Evolutionary conservation across 2,888 invertebrate genomes (phyloP), one percentile per base, ranked within the genome.

Genomic region (Euplexia lucipara): DNA sequence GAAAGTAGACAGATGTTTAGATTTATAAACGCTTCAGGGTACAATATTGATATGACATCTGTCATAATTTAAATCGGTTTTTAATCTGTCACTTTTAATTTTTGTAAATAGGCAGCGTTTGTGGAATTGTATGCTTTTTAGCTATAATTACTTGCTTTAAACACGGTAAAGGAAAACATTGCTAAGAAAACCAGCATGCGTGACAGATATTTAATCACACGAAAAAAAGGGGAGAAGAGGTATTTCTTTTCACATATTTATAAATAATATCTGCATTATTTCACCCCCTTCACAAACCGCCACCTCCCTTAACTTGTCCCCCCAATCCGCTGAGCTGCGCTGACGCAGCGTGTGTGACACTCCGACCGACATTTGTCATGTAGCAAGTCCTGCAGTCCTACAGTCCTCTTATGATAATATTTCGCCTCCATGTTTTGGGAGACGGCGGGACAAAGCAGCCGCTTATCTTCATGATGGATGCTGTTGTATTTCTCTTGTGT

Each of bases 321-420:
- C 73, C 70, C 68, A 80, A 82, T 76, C 71, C 64, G 12, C 48
- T 9, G 30, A 37, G 14, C 35, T 16, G 44, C 69, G 60, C 64
- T 78, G 78, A 79, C 74, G 78, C 75, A 51, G 53, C 63, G 42
- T 54, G 62, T 70, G 76, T 59, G 78, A 81, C 80, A 83, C 76
- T 75, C 82, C 76, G 79, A 79, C 65, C 69, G 73, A 72, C 84
- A 85, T 88, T 87, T 83, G 84, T 88, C 84, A 84, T 66, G 75
- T 74, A 79, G 70, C 60, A 44, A 67, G 60, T 56, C 57, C 59
- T 47, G 66, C 72, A 39, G 8, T 18, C 56, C 54, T 45, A 69
- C 73, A 65, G 32, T 14, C 14, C 60, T 52, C 72, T 75, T 82
- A 84, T 83, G 81, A 82, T 82, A 84, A 87, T 84, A 82, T 79